Evolutionary conservation across 2,888 invertebrate genomes (phyloP).

Genomic region (Dermolepida albohirtum): DNA sequence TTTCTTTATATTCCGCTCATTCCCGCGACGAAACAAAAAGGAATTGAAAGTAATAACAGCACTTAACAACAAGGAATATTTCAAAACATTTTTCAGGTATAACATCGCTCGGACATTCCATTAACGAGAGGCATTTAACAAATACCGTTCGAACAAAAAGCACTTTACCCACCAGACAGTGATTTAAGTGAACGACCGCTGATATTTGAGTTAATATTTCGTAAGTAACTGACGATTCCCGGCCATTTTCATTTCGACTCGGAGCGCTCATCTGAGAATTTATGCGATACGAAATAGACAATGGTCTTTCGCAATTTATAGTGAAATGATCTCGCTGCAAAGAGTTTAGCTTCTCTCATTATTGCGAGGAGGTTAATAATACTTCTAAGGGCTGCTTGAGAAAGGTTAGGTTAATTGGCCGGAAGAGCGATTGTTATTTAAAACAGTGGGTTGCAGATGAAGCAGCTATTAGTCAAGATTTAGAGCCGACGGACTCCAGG

Average conservation of each 20-base stretch:
- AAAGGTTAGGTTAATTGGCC: slow-evolving; percentile 51
- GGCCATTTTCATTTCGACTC: slow-evolving; percentile 15
- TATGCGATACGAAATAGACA: slow-evolving; percentile 23
- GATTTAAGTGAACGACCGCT: slow-evolving; percentile 18
- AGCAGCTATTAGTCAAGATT: slow-evolving; percentile 55
- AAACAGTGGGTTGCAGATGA: slow-evolving; percentile 53
- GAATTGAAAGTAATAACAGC: background rate
- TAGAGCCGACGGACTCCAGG: slow-evolving; percentile 49
- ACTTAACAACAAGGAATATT: slow-evolving; percentile 20
- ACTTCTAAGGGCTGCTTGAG: slow-evolving; percentile 41
- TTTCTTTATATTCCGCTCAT: slow-evolving; percentile 1
- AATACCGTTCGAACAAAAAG: slow-evolving; percentile 27
- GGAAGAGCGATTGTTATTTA: slow-evolving; percentile 54
- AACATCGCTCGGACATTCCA: slow-evolving; percentile 29
- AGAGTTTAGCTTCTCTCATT: slow-evolving; percentile 32
- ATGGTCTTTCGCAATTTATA: slow-evolving; percentile 23
- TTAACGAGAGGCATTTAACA: slow-evolving; percentile 24
- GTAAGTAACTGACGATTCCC: slow-evolving; percentile 20
- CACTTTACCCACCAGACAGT: slow-evolving; percentile 16
- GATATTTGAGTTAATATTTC: slow-evolving; percentile 25
- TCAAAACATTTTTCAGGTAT: slow-evolving; percentile 24
- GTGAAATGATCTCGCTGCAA: slow-evolving; percentile 10
- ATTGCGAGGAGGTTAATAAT: slow-evolving; percentile 33
- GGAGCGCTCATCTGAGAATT: background rate
- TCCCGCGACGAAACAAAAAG: background rate